Base-by-base conservation (phyloP, 2,797 vertebrate species). In the Borostomias antarcticus region DNA sequence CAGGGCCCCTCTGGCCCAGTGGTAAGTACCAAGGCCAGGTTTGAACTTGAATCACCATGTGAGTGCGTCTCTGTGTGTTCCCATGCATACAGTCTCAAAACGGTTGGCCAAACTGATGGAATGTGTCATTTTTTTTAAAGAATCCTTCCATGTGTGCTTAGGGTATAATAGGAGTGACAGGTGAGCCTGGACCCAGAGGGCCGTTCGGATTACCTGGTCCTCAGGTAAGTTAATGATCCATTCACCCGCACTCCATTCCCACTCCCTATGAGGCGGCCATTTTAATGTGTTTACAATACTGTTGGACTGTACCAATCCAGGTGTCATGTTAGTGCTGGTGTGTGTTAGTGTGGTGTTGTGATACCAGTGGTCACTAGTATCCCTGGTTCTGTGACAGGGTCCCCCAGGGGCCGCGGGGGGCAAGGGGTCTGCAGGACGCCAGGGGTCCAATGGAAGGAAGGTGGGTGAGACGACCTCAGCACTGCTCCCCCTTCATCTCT, bases 401-500 rank as follows among this genome's bases (percentile, higher is more conserved):
- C 54, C 11, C 66, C 77, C 85, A 29, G 95, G 95, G 23, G 0
- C 0, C 0, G n/a, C 61, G 1, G 95, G 94, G 58, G 62, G n/a
- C 23, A 61, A 40, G 1, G 95, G 95, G 58, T 65, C 62, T 13
- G 23, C 8, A 32, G 95, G 95, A 62, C 89, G 78, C 45, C 58
- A 56, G 13, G 95, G 96, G 8, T 33, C 37, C 1, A 89, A 67
- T 33, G 95, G 95, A 79, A 80, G 57, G 76, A 95, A 95, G 93
- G 95, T 95, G 76, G 51, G 77, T 68, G 29, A n/a, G 7, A 2
- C 58, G 9, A 57, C 37, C 5, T 58, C 48, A 17, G 26, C 4
- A 25, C 25, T 23, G 8, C 11, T 7, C 5, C 17, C 61, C 2
- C 28, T 37, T 48, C n/a, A 35, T n/a, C n/a, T n/a, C n/a, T n/a